A percentile compares a stretch with the other conserved stretches of the same genome.
phyloP scores from a whole-genome alignment of 2,888 invertebrate species.

The Aporophyla nigra region DNA sequence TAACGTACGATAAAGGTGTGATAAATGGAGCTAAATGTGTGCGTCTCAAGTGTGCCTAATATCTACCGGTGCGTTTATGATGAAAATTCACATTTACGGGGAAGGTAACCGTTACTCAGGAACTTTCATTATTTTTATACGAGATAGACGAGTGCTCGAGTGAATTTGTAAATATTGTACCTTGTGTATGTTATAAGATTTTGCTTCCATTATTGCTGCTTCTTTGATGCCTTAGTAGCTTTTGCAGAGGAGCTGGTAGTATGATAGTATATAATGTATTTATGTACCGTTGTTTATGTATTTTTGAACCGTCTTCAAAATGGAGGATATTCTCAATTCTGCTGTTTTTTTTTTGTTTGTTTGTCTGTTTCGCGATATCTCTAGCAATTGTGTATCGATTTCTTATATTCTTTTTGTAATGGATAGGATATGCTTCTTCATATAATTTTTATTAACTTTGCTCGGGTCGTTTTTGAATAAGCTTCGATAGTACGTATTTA shows the following conservation, averaged over 20 bases:
- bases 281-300: no score
- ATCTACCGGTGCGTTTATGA: conserved; percentile 65
- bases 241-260: not conserved
- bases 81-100: conserved; percentile 60
- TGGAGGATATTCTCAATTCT: no score
- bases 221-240: not conserved
- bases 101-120: conserved; percentile 53
- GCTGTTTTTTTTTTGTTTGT: no score
- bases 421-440: no score
- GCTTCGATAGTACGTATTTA: no score
- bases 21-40: conserved; percentile 70
- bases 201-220: conserved; percentile 18
- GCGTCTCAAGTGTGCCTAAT: conserved; percentile 67
- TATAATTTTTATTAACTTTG: no score
- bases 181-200: conserved; percentile 17
- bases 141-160: conserved; percentile 38
- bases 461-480: no score
- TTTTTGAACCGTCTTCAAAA: not conserved
- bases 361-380: no score
- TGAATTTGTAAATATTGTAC: conserved; percentile 41
- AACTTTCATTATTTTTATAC: conserved; percentile 58
- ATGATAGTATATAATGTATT: not conserved
- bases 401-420: no score
- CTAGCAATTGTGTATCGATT: no score
- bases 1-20: conserved; percentile 70